A percentile compares a stretch with the other conserved stretches of the same genome.
These are phyloP conservation scores for Drosophila imparisetae DNA, from an alignment of 2,888 invertebrate genomes.

Conservation along the genomic window DNA sequence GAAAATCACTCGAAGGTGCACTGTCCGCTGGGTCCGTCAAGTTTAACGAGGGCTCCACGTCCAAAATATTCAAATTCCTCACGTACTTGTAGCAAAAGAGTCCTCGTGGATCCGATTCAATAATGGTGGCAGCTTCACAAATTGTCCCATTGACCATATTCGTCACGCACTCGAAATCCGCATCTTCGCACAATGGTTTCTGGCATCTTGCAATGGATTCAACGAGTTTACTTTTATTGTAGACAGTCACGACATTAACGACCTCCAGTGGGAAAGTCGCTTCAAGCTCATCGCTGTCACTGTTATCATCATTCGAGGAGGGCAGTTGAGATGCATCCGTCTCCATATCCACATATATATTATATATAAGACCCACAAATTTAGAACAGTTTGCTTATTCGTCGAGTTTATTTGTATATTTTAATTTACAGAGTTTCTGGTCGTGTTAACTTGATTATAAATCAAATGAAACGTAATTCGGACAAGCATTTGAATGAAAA, in stretches of 20 bases:
- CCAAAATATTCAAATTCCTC: not conserved
- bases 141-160: slow-evolving; percentile 51
- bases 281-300: not conserved
- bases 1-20: slow-evolving; percentile 22
- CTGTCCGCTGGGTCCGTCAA: not conserved
- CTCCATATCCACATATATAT: not conserved
- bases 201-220: slow-evolving; percentile 36
- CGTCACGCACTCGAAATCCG: slow-evolving; percentile 55
- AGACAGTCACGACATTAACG: not conserved
- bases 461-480: slow-evolving; percentile 83
- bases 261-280: not conserved
- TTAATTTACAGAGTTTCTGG: slow-evolving; percentile 81
- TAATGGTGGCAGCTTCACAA: slow-evolving; percentile 60
- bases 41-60: no score
- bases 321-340: not conserved
- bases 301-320: not conserved
- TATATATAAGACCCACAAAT: slow-evolving; percentile 1
- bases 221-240: not conserved
- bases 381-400: not conserved
- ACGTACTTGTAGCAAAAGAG: slow-evolving; percentile 72
- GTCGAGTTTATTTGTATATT: slow-evolving; percentile 3
- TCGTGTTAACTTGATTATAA: slow-evolving; percentile 82
- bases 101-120: slow-evolving; percentile 62
- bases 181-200: slow-evolving; percentile 54
- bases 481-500: slow-evolving; percentile 78